Evolutionary conservation across 2,113 vertebrate genomes (phyloP), one percentile per base, ranked within the genome.

Genomic region (Manacus vitellinus): DNA sequence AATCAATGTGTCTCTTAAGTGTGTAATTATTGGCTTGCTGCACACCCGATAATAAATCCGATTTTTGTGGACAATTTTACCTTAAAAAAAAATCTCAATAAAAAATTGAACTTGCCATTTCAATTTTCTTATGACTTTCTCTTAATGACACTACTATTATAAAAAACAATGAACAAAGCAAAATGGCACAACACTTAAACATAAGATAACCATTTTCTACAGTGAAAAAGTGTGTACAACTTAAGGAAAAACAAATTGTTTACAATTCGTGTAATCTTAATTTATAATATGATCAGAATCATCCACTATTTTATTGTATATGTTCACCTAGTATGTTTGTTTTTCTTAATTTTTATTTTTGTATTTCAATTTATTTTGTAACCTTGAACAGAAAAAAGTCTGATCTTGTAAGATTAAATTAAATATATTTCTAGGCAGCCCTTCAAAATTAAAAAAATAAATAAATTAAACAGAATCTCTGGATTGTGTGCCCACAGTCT

Each of bases 121-220:
- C 44, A 65, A 27, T 95, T 88, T 92, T 93, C 52, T 73, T 37
- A 73, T 88, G 58, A 61, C 17, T 83, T 96, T 84, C 20, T 90
- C 52, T 95, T 78, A 67, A 52, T 74, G 47, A 23, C 25, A 81
- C 4, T 77, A 67, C 47, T 71, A 94, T 80, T 23, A 80, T 89
- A 70, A 95, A 91, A 92, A 91, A 77, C 6, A 94, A 83, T 41
- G 14, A 92, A 20, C 6, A 89, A 49, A 80, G 12, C 6, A 84
- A 89, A 91, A 77, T 56, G 23, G 20, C 9, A 39, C 25, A 74
- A 72, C 23, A 63, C 9, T 58, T 77, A 70, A 31, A 9, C n/a
- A 85, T 63, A 21, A 78, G 68, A 44, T 61, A 88, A 49, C 72
- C 9, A 47, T 84, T 75, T 75, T 59, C 30, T 71, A 72, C 6